Base-by-base conservation (phyloP, 2,888 invertebrate genomes). In the Eupithecia abbreviata region DNA sequence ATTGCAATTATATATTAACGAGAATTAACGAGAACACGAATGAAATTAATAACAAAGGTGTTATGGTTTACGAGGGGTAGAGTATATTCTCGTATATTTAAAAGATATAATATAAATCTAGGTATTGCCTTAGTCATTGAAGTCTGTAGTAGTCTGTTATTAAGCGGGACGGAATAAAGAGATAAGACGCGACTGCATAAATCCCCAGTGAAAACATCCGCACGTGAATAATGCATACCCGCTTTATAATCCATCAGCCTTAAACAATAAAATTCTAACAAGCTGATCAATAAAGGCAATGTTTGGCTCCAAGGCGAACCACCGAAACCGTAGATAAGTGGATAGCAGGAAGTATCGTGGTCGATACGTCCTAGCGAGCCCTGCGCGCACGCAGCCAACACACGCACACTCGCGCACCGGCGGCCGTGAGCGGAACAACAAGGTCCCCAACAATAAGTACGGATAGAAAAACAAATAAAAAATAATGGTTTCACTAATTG, bases 351-450 rank as follows among this genome's bases (percentile, higher is more conserved):
- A 94, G 93, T 93, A 84, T 89, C 90, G 91, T 90, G 91, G 85
- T 83, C 87, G 88, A 90, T 89, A 90, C 91, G 93, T 92, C 91
- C 92, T 93, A 92, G 91, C 62, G 10, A 30, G 91, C 92, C 92
- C 92, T 92, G 86, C 82, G 81, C 85, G 85, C 86, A 86, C 84
- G 82, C 71, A 65, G 70, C 18, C 58, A 58, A 55, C 55, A 58
- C 62, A 81, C 83, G 73, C 79, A 76, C 76, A 80, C 80, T 65
- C 66, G 72, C 41, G 78, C 77, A 69, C 66, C 62, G 93, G 88
- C 93, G 30, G 30, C 93, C 93, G 87, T 94, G 94, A 93, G 93
- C 93, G 91, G 92, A 90, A 91, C 90, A 89, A 87, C 93, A 93
- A 94, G 94, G 94, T 92, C 92, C 89, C 89, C 82, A 58, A 83